Evolutionary conservation across 92 coral and sea anemone species (phyloP), one percentile per base, ranked within the genome.

Genomic region (Porites lobata): DNA sequence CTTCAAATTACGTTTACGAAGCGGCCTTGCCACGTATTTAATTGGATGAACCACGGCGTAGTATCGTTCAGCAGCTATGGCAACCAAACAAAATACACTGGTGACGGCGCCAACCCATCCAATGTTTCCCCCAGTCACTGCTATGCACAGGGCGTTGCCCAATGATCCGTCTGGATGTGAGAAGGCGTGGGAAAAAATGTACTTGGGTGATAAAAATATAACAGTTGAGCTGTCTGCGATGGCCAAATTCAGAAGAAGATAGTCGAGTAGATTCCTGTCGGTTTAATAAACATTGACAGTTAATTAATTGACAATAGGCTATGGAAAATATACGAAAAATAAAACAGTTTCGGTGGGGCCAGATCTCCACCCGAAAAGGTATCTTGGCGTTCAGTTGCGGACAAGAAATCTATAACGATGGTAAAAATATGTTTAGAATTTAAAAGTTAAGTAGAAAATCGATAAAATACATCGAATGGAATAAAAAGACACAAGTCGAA

Each of bases 211-310:
- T n/a, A 78, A 61, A 47, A 57, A 78, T 1, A 29, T 62, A 1
- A 52, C 82, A 8, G 63, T 53, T 13, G 63, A 5, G 29, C 43
- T 78, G 70, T 78, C 82, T 6, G 82, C 69, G n/a, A 78, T 15
- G 21, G 82, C 82, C 18, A 78, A 29, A 24, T 78, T 78, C 4
- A 78, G 47, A 15, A 78, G 82, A 15, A 78, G 82, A 29, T 58
- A 78, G 69, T 78, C 63, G 22, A 58, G 12, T 61, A 69, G 52
- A 19, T 14, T 78, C 82, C 82, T 78, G 53, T 62, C 5, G 26
- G 47, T 38, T 7, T 38, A 38, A 38, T 38, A 38, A 38, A 38
- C 47, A 38, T 38, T 38, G 47, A 38, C 47, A 38, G 38, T 9
- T 54, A 54, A 56, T 10, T 10, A 9, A 56, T 10, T 10, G 61